Percentiles rank a stretch among this genome's conserved stretches.
Evolutionary conservation across 2,888 invertebrate genomes (phyloP).

Genomic region (Eremobia ochroleuca): DNA sequence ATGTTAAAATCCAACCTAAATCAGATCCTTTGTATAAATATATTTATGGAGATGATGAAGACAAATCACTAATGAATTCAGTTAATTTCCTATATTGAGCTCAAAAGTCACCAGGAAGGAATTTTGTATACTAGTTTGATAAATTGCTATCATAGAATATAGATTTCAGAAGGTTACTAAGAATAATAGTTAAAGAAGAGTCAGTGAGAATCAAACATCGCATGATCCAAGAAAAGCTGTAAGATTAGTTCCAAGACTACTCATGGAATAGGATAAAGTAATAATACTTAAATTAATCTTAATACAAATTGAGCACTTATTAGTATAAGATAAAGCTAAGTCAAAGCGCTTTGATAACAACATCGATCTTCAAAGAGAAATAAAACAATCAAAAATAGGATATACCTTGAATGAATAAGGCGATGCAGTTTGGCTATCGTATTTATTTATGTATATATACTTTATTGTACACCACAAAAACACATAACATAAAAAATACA

Average conservation of each 20-base stretch:
- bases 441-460: no score
- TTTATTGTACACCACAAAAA: no score
- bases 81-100: constrained; percentile 34
- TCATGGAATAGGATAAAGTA: background rate
- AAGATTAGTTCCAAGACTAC: background rate
- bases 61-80: constrained; percentile 14
- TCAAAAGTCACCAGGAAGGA: constrained; percentile 63
- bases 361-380: background rate
- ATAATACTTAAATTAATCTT: background rate
- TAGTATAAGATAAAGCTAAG: background rate
- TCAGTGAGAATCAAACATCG: background rate
- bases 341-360: background rate
- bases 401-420: background rate
- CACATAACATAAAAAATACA: no score
- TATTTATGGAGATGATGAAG: constrained; percentile 12
- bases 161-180: constrained; percentile 17
- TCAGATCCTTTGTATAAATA: constrained; percentile 31
- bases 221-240: background rate
- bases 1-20: constrained; percentile 22
- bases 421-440: no score
- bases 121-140: constrained; percentile 13
- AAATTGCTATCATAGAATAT: constrained; percentile 2
- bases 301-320: background rate
- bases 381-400: background rate
- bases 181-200: background rate